These are phyloP conservation scores for Clivina fossor DNA, from an alignment of 2,888 invertebrate species.

Conservation along the genomic window DNA sequence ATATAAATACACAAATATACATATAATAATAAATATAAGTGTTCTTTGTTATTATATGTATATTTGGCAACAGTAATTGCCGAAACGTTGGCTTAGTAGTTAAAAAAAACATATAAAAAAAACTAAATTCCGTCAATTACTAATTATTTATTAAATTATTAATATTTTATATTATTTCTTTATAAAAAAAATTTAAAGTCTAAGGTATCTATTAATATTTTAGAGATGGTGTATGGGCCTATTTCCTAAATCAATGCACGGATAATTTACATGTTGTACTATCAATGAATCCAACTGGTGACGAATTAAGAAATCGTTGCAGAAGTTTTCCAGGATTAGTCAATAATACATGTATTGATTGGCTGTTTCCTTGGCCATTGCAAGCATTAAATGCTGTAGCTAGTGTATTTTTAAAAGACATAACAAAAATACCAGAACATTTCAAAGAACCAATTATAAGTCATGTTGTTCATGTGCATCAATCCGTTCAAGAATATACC, in stretches of 20 bases:
- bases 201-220: slow-evolving; percentile 34
- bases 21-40: too few species aligned
- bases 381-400: slow-evolving; percentile 88
- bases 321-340: slow-evolving; percentile 90
- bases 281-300: slow-evolving; percentile 87
- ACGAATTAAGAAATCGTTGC: slow-evolving; percentile 78
- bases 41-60: too few species aligned
- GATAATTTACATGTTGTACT: slow-evolving; percentile 88
- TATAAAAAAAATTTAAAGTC: not conserved
- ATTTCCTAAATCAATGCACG: slow-evolving; percentile 74
- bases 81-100: too few species aligned
- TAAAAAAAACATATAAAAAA: too few species aligned
- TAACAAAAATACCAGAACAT: slow-evolving; percentile 66
- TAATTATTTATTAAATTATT: not conserved
- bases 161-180: not conserved
- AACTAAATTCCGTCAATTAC: too few species aligned
- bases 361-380: slow-evolving; percentile 92
- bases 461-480: slow-evolving; percentile 86
- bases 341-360: slow-evolving; percentile 89
- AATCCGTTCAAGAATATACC: slow-evolving; percentile 71
- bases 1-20: too few species aligned
- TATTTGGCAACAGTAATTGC: too few species aligned
- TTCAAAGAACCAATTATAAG: slow-evolving; percentile 72
- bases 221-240: slow-evolving; percentile 84
- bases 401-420: slow-evolving; percentile 77